These are phyloP conservation scores for Anoplophora glabripennis DNA, from an alignment of 1,140 invertebrate species.

Conservation along the genomic window DNA sequence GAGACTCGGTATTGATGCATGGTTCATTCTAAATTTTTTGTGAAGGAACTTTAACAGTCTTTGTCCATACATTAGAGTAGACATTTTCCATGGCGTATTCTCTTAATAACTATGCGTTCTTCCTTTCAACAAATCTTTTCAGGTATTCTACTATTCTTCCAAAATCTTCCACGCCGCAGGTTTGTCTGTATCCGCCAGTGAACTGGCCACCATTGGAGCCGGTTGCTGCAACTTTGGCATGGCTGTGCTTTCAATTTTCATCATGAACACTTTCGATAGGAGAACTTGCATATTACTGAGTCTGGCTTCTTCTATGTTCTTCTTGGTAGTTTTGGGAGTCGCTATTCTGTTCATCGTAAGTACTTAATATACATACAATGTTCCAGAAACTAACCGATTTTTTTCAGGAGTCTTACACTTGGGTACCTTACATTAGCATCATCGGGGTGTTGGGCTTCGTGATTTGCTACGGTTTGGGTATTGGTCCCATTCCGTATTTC, in stretches of 20 bases:
- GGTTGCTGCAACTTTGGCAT: constrained; percentile 70
- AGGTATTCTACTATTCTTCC: constrained; percentile 81
- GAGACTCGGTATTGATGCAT: too few relatives aligned
- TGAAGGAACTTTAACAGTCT: too few relatives aligned
- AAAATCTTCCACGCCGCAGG: constrained; percentile 68
- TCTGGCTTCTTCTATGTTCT: constrained; percentile 51
- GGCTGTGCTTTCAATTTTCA: constrained; percentile 59
- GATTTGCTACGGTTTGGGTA: constrained; percentile 76
- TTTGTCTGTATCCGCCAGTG: constrained; percentile 53
- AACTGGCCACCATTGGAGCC: constrained; percentile 70
- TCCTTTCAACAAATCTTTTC: constrained; percentile 16
- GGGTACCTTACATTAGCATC: constrained; percentile 73
- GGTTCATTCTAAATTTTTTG: too few relatives aligned
- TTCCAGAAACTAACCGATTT: too few relatives aligned
- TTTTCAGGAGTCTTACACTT: constrained; percentile 59
- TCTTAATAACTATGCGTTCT: too few relatives aligned
- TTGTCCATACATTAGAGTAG: too few relatives aligned
- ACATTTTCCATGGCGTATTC: too few relatives aligned
- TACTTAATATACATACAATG: neutral
- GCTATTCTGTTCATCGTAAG: constrained; percentile 61
- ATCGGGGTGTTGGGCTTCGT: constrained; percentile 73
- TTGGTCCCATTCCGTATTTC: constrained; percentile 86
- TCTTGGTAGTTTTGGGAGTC: constrained; percentile 56
- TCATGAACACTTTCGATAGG: constrained; percentile 59
- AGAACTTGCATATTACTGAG: constrained; percentile 60